Percentiles rank a stretch among this genome's conserved stretches.
Conservation (phyloP, 2,888 invertebrate species). For the Aphrophora alni region DNA sequence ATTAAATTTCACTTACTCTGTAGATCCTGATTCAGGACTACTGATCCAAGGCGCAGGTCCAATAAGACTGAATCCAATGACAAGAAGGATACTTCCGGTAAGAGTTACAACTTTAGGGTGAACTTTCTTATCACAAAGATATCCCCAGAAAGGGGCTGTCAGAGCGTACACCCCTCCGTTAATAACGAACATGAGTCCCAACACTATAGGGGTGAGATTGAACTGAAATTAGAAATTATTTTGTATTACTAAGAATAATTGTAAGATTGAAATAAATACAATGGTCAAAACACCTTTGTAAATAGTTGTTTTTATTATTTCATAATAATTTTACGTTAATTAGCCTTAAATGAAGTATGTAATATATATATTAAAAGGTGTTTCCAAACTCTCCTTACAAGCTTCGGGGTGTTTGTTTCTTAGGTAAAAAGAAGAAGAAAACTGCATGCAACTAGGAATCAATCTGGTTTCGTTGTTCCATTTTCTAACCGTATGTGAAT, state of each 20-base stretch:
- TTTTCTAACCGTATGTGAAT: too few relatives aligned
- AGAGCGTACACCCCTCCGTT: slow-evolving; percentile 82
- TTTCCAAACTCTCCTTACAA: too few relatives aligned
- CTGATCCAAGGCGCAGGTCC: slow-evolving; percentile 83
- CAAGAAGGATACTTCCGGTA: slow-evolving; percentile 70
- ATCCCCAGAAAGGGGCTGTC: slow-evolving; percentile 81
- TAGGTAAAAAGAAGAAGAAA: too few relatives aligned
- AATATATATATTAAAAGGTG: too few relatives aligned
- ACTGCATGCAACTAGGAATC: too few relatives aligned
- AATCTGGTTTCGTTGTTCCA: too few relatives aligned
- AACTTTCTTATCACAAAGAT: slow-evolving; percentile 74
- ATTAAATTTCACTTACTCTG: slow-evolving; percentile 16
- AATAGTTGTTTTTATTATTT: not conserved
- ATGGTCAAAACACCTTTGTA: not conserved
- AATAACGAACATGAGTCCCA: slow-evolving; percentile 84
- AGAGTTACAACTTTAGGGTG: slow-evolving; percentile 73
- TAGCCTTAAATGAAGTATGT: too few relatives aligned
- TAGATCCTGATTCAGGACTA: slow-evolving; percentile 49
- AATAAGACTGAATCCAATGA: slow-evolving; percentile 73
- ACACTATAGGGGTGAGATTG: slow-evolving; percentile 69
- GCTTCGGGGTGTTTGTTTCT: too few relatives aligned
- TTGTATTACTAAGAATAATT: too few relatives aligned
- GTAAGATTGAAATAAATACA: not conserved
- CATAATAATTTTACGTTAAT: too few relatives aligned
- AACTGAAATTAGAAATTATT: slow-evolving; percentile 59